phyloP scores from a whole-genome alignment of 2,888 invertebrate genomes.

The Sabatieria punctata region DNA sequence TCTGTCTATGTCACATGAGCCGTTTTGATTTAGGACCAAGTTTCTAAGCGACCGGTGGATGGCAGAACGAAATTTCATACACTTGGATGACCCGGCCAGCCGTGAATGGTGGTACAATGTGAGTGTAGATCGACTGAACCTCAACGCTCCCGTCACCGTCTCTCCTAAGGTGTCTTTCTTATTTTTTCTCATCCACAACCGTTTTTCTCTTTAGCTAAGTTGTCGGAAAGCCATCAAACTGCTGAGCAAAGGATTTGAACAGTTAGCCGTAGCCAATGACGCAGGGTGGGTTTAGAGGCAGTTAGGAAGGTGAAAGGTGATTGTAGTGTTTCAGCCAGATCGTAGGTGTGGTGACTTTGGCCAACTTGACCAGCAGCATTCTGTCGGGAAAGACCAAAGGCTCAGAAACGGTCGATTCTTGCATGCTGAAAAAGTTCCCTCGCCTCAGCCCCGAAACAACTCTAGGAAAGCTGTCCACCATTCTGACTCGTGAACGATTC shows the following conservation, averaged over 20 bases:
- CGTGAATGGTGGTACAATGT: slow-evolving; percentile 57
- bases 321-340: too few species aligned
- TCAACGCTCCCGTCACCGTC: slow-evolving; percentile 45
- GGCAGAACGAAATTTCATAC: slow-evolving; percentile 52
- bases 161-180: slow-evolving; percentile 44
- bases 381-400: slow-evolving; percentile 43
- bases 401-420: slow-evolving; percentile 47
- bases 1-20: too few species aligned
- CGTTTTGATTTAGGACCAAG: slow-evolving; percentile 50
- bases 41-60: slow-evolving; percentile 89
- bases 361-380: slow-evolving; percentile 49
- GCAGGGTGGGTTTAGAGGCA: slow-evolving; percentile 40
- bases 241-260: slow-evolving; percentile 50
- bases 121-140: slow-evolving; percentile 40
- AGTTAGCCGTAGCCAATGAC: slow-evolving; percentile 48
- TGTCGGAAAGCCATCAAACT: slow-evolving; percentile 51
- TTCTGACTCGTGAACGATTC: slow-evolving; percentile 61
- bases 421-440: slow-evolving; percentile 53
- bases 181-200: too few species aligned
- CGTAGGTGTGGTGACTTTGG: slow-evolving; percentile 52
- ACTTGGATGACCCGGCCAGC: too few species aligned
- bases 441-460: slow-evolving; percentile 48
- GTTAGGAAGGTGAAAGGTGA: too few species aligned
- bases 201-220: too few species aligned
- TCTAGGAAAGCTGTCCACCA: slow-evolving; percentile 55